These are phyloP conservation scores for Fratercula arctica DNA, from an alignment of 2,797 vertebrate species.

Conservation along the genomic window DNA sequence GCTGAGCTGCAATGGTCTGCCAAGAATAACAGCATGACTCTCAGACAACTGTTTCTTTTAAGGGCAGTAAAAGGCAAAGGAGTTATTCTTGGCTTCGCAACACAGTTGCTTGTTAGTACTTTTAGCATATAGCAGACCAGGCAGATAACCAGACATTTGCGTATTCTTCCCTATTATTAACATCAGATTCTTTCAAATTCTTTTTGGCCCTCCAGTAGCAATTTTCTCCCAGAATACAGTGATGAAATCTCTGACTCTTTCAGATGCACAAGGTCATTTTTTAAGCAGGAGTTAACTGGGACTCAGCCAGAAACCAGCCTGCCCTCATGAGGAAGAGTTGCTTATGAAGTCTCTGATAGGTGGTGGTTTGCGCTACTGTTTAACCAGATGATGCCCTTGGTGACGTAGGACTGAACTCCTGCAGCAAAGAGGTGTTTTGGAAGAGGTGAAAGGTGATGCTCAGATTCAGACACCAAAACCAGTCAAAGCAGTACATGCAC, in stretches of 20 bases:
- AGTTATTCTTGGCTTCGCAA: not conserved
- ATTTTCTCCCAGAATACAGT: not conserved
- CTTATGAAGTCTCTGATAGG: not conserved
- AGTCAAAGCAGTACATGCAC: not conserved
- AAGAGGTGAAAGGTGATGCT: not conserved
- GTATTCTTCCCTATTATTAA: not conserved
- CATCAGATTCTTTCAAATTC: not conserved
- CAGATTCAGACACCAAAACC: not conserved
- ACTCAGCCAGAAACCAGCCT: not conserved
- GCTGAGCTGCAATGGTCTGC: not conserved
- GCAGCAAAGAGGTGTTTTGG: not conserved
- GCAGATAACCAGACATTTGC: not conserved
- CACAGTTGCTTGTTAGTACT: not conserved
- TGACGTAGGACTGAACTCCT: not conserved
- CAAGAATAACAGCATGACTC: slow-evolving; percentile 6
- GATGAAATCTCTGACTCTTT: not conserved
- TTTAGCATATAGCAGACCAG: not conserved
- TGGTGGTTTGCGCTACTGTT: not conserved
- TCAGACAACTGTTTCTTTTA: not conserved
- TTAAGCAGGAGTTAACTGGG: not conserved
- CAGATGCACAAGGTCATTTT: not conserved
- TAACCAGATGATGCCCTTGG: not conserved
- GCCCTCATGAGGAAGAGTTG: not conserved
- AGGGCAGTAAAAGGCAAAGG: not conserved
- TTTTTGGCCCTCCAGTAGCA: not conserved